Evolutionary conservation across 2,113 vertebrate genomes (phyloP), one percentile per base, ranked within the genome.

Genomic region (Pituophis catenifer): DNA sequence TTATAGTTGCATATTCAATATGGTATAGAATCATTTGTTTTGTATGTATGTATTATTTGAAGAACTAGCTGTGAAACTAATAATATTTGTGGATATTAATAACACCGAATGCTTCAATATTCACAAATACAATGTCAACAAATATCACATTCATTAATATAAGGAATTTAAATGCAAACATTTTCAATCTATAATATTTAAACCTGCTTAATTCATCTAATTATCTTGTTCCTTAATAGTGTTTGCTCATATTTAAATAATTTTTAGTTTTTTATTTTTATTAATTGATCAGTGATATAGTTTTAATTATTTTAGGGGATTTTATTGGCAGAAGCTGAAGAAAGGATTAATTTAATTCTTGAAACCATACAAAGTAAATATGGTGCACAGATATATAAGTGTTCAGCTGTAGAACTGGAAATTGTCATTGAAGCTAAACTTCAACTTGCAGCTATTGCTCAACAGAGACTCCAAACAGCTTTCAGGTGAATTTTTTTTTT

Each of bases 401-500:
- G 94, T 91, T 95, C 95, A 85, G 96, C 95, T 93, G 97, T 98
- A 21, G 98, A 98, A 52, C 90, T 99, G 95, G 98, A 99, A 95
- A 87, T 96, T 52, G 91, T 97, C 15, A 96, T 98, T 94, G 98
- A 98, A 93, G 97, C 97, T 57, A 98, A 95, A 94, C 98, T 99
- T 93, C 98, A 99, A 17, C 96, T 98, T 95, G 98, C 98, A 57
- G 97, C 95, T 26, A 93, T 99, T 54, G 97, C 97, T 95, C 96
- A 98, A 93, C 98, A 99, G 96, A 98, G 97, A 91, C 98, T 98
- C 95, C 95, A 95, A 70, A 94, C 96, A 23, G 96, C 98, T 9
- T 94, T 96, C 62, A 98, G 98, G 99, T 98, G 91, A 95, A 91
- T 91, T 59, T 48, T 48, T 48, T 48, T 48, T 23, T 8, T 23